Conservation (phyloP, 2,888 invertebrate genomes). For the Nemoura dubitans region DNA sequence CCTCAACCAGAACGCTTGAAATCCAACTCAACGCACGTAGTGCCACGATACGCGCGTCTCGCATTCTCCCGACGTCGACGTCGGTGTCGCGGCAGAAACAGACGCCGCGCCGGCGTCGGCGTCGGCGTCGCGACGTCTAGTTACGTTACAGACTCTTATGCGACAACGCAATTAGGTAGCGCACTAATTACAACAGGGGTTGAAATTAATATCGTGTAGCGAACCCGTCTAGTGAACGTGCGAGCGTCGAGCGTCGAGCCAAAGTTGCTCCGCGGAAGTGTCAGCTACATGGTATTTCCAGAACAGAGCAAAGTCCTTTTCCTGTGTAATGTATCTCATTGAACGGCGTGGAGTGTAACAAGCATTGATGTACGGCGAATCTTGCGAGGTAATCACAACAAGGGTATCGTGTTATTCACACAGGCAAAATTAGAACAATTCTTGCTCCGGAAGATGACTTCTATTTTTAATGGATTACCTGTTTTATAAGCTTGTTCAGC, state of each 20-base stretch:
- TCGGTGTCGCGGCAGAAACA: not conserved
- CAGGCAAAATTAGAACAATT: not conserved
- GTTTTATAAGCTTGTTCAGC: not conserved
- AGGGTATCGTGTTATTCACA: not conserved
- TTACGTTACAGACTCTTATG: not conserved
- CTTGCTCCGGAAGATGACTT: not conserved
- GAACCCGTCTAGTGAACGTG: not conserved
- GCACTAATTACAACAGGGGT: conserved; percentile 17
- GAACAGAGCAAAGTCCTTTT: no score
- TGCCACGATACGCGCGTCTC: not conserved
- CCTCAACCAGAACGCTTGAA: not conserved
- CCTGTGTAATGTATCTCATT: not conserved
- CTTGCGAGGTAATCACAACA: not conserved
- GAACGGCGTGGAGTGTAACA: not conserved
- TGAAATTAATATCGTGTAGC: conserved; percentile 12
- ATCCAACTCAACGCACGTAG: not conserved
- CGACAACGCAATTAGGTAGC: conserved; percentile 1
- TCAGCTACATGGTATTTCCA: no score
- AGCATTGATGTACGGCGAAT: not conserved
- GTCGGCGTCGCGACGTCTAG: not conserved
- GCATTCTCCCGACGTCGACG: not conserved
- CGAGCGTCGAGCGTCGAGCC: not conserved
- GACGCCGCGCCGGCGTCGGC: not conserved
- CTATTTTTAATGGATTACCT: not conserved
- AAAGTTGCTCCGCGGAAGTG: no score